Conservation (phyloP, 2,888 invertebrate species). For the Abscondita cerata region DNA sequence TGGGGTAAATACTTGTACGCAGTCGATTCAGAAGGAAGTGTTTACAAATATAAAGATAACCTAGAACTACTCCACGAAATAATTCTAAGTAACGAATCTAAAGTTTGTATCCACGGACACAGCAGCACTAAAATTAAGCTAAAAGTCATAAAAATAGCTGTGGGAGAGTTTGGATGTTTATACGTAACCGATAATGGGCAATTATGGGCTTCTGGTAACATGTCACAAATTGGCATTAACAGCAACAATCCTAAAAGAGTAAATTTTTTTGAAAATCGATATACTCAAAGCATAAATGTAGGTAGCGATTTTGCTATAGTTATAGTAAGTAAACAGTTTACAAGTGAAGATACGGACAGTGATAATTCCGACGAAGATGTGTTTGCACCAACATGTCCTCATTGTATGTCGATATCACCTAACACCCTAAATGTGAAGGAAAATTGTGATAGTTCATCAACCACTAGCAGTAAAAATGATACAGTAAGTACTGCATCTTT, state of each 20-base stretch:
- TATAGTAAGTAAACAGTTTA: conserved; percentile 67
- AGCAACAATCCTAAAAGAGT: conserved; percentile 68
- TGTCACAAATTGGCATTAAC: conserved; percentile 71
- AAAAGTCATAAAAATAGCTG: conserved; percentile 68
- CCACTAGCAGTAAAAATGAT: conserved; percentile 49
- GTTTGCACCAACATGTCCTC: conserved; percentile 71
- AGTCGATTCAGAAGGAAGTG: conserved; percentile 67
- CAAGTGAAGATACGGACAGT: conserved; percentile 61
- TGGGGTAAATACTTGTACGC: conserved; percentile 67
- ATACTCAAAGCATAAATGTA: conserved; percentile 73
- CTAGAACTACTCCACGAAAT: conserved; percentile 68
- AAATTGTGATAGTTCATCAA: conserved; percentile 52
- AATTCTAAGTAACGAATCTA: conserved; percentile 68
- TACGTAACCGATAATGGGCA: conserved; percentile 72
- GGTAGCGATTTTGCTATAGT: conserved; percentile 81
- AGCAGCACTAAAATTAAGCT: conserved; percentile 66
- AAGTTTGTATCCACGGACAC: conserved; percentile 71
- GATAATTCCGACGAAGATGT: conserved; percentile 70
- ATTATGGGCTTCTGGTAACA: conserved; percentile 73
- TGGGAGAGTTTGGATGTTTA: conserved; percentile 68
- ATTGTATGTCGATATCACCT: conserved; percentile 67
- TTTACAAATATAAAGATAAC: conserved; percentile 64
- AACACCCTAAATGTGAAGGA: conserved; percentile 63
- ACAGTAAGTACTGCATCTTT: conserved; percentile 42
- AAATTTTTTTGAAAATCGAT: conserved; percentile 71